Base-by-base conservation (phyloP, 2,888 invertebrate species). In the Erebia ligea region DNA sequence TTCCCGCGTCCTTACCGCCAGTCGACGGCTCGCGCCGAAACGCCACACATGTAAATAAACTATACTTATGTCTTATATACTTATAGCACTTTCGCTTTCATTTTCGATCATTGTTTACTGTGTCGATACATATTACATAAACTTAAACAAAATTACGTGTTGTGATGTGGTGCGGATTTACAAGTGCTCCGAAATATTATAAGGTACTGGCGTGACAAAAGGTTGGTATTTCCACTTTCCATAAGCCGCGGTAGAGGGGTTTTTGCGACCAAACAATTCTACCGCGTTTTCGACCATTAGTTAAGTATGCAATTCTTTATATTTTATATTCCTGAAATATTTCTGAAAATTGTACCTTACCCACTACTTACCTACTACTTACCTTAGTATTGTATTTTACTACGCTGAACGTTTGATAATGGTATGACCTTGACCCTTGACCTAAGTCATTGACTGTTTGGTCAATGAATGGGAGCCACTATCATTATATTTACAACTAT, bases 21-120 rank as follows among this genome's bases (percentile, higher is more conserved):
- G 92, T 91, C 84, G 85, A 82, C 87, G 84, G 84, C 85, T 81
- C 83, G 84, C 84, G 89, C 87, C 91, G 92, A 88, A 86, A 83
- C 84, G 84, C 81, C 84, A 79, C 87, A 88, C 89, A 87, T 89
- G 89, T 88, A 85, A 86, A 88, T 81, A 86, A 77, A 82, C 13
- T 17, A 19, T 45, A 78, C 78, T n/a, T n/a, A n/a, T n/a, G n/a
- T n/a, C n/a, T n/a, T n/a, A n/a, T n/a, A n/a, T n/a, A n/a, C n/a
- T n/a, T 78, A 80, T 80, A 75, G 74, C 80, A 86, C 87, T 89
- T 84, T 90, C 86, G 80, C 77, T 87, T 82, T 87, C 84, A 75
- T 77, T 76, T 74, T 79, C 74, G 77, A 72, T 77, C 69, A 66
- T 69, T 71, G 69, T 77, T 75, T 72, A 75, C 75, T 73, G 82